Evolutionary conservation across 2,113 vertebrate genomes (phyloP), one percentile per base, ranked within the genome.

Genomic region (Thymallus thymallus): DNA sequence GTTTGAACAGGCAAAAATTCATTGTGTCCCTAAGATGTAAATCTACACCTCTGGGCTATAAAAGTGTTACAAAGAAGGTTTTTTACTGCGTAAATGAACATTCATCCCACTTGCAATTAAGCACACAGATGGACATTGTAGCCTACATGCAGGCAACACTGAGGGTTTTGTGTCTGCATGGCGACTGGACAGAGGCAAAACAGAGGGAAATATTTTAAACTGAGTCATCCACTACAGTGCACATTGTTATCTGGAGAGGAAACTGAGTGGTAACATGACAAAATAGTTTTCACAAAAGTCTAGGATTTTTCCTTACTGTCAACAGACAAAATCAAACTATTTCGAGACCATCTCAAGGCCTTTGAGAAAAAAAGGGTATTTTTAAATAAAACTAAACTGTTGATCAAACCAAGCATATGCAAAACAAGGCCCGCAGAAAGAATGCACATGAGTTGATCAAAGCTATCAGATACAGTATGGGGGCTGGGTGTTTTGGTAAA

Each of bases 401-500:
- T 16, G 30, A 4, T 55, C 45, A 62, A 65, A 68, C 62, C 18
- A 41, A 55, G 35, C 60, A 58, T 9, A 20, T 18, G 18, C 51
- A 55, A 23, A 60, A 60, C 56, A 60, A 60, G n/a, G 5, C 9
- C 5, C 56, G 23, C 20, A 9, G 16, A 2, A 9, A 60, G 1
- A 18, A 41, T 41, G 35, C 3, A 18, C 4, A n/a, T 60, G 20
- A 60, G 6, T 60, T 60, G 20, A 60, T 60, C 6, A 6, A 60
- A 60, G 20, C 56, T 16, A 13, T 60, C 56, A 60, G 56, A 60
- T 88, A 94, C 88, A 89, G 89, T 89, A 88, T 51, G 48, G 16
- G 48, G 48, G 93, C 92, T 88, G 84, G 85, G 87, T 92, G 94
- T 93, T 93, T 92, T 91, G 91, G 90, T 89, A 93, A 94, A 92